Evolutionary conservation across 2,888 invertebrate genomes (phyloP).

Genomic region (Acanthococcus lagerstroemiae): DNA sequence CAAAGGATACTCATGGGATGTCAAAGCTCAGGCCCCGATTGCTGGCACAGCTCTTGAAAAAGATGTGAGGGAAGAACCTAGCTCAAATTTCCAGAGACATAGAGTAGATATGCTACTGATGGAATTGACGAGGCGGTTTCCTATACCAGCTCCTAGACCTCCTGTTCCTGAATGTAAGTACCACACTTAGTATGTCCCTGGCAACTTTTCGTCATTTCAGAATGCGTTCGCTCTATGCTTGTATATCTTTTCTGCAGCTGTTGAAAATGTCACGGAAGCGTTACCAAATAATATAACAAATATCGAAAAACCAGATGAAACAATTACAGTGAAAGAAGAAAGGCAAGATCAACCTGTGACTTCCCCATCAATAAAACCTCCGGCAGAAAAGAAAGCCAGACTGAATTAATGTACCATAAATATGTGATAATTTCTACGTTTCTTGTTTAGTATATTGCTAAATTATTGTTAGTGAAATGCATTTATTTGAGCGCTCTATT

Average conservation of each 20-base stretch:
- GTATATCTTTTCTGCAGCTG: too few relatives aligned
- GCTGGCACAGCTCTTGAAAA: conserved; percentile 49
- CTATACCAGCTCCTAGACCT: conserved; percentile 48
- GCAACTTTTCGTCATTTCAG: too few relatives aligned
- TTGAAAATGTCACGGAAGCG: not conserved
- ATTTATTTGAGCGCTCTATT: too few relatives aligned
- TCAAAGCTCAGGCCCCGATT: conserved; percentile 46
- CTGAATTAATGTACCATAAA: too few relatives aligned
- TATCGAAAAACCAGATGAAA: conserved; percentile 50
- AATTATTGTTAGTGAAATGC: too few relatives aligned
- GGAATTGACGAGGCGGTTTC: conserved; percentile 76
- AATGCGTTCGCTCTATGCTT: too few relatives aligned
- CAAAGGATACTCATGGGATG: conserved; percentile 95
- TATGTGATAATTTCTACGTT: too few relatives aligned
- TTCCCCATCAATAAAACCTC: conserved; percentile 59
- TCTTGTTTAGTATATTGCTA: too few relatives aligned
- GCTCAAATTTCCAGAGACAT: conserved; percentile 84
- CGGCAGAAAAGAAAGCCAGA: conserved; percentile 75
- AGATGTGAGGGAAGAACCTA: conserved; percentile 75
- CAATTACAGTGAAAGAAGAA: conserved; percentile 32
- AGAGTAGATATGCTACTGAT: conserved; percentile 85
- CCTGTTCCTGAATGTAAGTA: conserved; percentile 7
- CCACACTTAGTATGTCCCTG: too few relatives aligned
- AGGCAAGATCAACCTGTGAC: conserved; percentile 33
- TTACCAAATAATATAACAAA: conserved; percentile 3